Evolutionary conservation across 2,888 invertebrate genomes (phyloP), one percentile per base, ranked within the genome.

Genomic region (Limnephilus lunatus): DNA sequence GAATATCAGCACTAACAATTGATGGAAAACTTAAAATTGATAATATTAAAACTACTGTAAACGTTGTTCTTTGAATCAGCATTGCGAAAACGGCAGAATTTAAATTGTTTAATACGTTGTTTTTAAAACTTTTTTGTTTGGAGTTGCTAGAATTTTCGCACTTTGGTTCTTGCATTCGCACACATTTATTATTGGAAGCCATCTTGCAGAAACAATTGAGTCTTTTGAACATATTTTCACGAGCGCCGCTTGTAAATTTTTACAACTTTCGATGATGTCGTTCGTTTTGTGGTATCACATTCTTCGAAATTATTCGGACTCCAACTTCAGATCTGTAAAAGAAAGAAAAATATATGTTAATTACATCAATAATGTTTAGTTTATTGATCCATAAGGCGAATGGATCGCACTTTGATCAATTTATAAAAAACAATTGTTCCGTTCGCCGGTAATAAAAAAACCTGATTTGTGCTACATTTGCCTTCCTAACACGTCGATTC

Each of bases 31-130:
- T 48, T 39, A 81, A 44, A 81, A 89, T n/a, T n/a, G 88, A 92
- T 82, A 91, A 82, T 32, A 93, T 83, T 68, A 93, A 92, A 31
- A 93, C 89, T 32, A 93, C n/a, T 25, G 93, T 92, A 68, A 93
- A 93, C 87, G 93, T 93, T 90, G 93, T 93, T 91, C 93, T 93
- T 92, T 93, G 93, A 80, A 93, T 81, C n/a, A 93, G 83, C 93
- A 93, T 92, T 31, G 93, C 93, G 82, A 93, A 93, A 81, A 92
- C 85, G 25, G 92, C 90, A 0, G 93, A 93, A 68, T 93, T 93
- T 30, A 93, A 81, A 88, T 91, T 92, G 30, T 87, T 86, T 44
- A 48, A 48, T 15, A 86, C n/a, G 86, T 86, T 83, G 32, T 81
- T 90, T 91, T 82, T 92, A 53, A 53, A 89, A 88, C 90, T 81